Evolutionary conservation across 1,140 invertebrate species (phyloP), one percentile per base, ranked within the genome.

Genomic region (Calephelis nemesis): DNA sequence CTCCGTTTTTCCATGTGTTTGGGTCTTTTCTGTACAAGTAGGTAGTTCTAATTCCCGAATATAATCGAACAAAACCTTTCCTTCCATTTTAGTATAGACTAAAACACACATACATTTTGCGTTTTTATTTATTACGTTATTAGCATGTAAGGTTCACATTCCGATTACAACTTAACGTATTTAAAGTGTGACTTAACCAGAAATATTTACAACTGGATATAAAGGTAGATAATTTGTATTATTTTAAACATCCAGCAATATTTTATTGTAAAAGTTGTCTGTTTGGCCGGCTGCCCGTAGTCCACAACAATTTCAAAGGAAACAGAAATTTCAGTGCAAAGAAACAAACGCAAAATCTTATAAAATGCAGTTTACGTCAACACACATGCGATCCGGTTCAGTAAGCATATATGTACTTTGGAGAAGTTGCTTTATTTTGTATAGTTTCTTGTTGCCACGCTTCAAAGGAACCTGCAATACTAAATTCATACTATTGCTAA

Each of bases 361-460:
- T 82, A 84, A 88, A 84, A 86, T 84, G 78, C 83, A 83, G 82
- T 88, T 90, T 85, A 86, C 81, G 81, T 88, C 81, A 84, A 84
- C 78, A 87, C 75, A 84, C 80, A 87, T 79, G 74, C 74, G 78
- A 77, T 71, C 71, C 73, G 72, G 68, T 79, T 76, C 72, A 69
- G 71, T 78, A 78, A 79, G 78, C 73, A 73, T 73, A 73, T 73
- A 78, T 71, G 69, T 73, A 72, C 68, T 84, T 76, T 69, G 60
- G 69, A 65, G 74, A 82, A 80, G 69, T 83, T 79, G 74, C 67
- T 81, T 82, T 82, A 85, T 85, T 80, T 81, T 75, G 74, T 77
- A 58, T 42, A 73, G 68, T 81, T 80, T 78, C 72, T 82, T 78
- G 66, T 68, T 48, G 58, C 64, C 63, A 65, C 65, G 72, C 75